Conservation (phyloP, 1,140 invertebrate species). For the Protaetia brevitarsis region DNA sequence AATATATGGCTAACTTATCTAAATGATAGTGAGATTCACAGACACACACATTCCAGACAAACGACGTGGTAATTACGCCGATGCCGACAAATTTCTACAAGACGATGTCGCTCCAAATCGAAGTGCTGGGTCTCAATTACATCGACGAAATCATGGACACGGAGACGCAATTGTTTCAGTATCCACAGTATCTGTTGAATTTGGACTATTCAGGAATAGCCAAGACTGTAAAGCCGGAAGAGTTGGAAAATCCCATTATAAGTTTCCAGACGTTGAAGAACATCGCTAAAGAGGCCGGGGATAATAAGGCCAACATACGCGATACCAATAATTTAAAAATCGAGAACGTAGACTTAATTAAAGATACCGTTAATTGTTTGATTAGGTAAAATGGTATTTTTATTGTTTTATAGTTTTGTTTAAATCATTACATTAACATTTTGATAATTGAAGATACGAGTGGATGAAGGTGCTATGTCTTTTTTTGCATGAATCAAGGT, state of each 20-base stretch:
- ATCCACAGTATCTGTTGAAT: not conserved
- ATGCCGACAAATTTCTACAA: conserved; percentile 22
- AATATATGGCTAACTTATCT: no score
- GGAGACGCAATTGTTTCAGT: conserved; percentile 20
- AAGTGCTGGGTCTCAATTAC: not conserved
- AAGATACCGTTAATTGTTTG: no score
- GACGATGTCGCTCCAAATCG: conserved; percentile 25
- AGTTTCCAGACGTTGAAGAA: no score
- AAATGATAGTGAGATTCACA: no score
- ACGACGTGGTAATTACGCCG: conserved; percentile 21
- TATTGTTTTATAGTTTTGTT: no score
- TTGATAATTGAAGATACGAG: no score
- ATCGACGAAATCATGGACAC: not conserved
- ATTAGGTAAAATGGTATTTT: no score
- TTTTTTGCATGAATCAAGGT: no score
- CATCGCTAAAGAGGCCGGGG: not conserved
- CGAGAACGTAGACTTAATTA: no score
- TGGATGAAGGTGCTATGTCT: no score
- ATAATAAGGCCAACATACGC: not conserved
- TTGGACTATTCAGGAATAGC: not conserved
- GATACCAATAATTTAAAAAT: not conserved
- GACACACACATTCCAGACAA: conserved; percentile 19
- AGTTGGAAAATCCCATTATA: not conserved
- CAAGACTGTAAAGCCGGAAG: not conserved
- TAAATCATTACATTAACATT: no score